These are phyloP conservation scores for Oncorhynchus clarkii DNA, from an alignment of 2,113 vertebrate species.

Conservation along the genomic window DNA sequence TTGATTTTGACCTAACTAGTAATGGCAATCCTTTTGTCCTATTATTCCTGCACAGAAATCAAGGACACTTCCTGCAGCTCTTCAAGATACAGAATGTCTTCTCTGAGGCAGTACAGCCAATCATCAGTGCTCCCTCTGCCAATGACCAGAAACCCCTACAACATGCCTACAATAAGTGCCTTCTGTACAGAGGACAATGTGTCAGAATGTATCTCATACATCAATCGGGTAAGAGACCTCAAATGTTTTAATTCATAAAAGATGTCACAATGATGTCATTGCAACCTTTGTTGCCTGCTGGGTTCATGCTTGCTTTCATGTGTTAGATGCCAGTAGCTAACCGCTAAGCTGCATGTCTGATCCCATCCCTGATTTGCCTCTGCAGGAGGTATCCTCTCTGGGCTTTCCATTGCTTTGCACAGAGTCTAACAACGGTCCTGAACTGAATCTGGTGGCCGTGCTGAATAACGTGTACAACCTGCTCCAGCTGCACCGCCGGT, in stretches of 20 bases:
- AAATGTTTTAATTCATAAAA: background rate
- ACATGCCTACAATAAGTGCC: slow-evolving; percentile 67
- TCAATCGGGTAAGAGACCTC: slow-evolving; percentile 78
- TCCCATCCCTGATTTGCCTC: slow-evolving; percentile 3
- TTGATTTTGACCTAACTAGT: too few relatives aligned
- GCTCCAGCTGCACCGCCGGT: slow-evolving; percentile 82
- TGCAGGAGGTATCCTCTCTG: slow-evolving; percentile 84
- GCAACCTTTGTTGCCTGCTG: background rate
- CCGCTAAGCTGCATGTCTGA: background rate
- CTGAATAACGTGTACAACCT: slow-evolving; percentile 91
- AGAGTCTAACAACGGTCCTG: slow-evolving; percentile 65
- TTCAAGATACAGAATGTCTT: slow-evolving; percentile 78
- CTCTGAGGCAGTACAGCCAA: slow-evolving; percentile 73
- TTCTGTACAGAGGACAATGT: slow-evolving; percentile 94
- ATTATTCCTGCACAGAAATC: slow-evolving; percentile 69
- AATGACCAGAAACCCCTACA: slow-evolving; percentile 73
- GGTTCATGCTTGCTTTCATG: background rate
- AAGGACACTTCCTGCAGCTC: slow-evolving; percentile 69
- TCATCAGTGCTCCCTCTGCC: slow-evolving; percentile 75
- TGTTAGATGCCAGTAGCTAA: background rate
- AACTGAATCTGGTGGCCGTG: slow-evolving; percentile 79
- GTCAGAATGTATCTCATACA: slow-evolving; percentile 86
- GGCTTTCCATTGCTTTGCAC: slow-evolving; percentile 84
- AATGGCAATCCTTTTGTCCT: background rate
- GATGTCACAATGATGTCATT: background rate